Evolutionary conservation across 1,140 invertebrate genomes (phyloP), one percentile per base, ranked within the genome.

Genomic region (Monomorium pharaonis): DNA sequence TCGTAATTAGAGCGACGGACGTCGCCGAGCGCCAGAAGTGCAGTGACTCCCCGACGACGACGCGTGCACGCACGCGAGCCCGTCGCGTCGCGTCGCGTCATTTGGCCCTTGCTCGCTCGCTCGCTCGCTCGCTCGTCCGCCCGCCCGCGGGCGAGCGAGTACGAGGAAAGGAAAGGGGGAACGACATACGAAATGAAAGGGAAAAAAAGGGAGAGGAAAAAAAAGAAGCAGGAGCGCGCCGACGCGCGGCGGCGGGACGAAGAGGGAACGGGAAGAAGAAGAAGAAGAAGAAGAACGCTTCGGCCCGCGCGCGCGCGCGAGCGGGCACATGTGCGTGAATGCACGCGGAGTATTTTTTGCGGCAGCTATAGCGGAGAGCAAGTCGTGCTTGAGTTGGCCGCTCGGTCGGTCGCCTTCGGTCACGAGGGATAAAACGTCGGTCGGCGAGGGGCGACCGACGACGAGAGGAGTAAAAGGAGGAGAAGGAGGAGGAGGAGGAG

Each of bases 381-480:
- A 77, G 81, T 91, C 88, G 92, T 91, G 92, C 85, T 84, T 89
- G 93, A 92, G 93, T 92, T 91, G 92, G 89, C 89, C 90, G 90
- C 75, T 86, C 84, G 88, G 47, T 88, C 86, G 89, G 65, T 87
- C 84, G 81, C 63, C 80, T 74, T 90, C 84, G 88, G 87, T 92
- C 90, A 88, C 86, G 67, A 74, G 87, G 62, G 56, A 44, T 58
- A 69, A 1, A 37, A 33, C n/a, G n/a, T n/a, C n/a, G n/a, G 51
- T 6, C 30, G 21, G 44, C n/a, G 33, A 58, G 47, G 16, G 16
- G 27, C 16, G 56, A 37, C 3, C 14, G 58, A 47, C 33, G 62
- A 42, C 51, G 27, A 67, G 33, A 30, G 42, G 58, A 33, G 69
- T 54, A 44, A 54, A n/a, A 37, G 33, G 27, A 37, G 47, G 30